Evolutionary conservation across 2,797 vertebrate species (phyloP).

Genomic region (Lacerta viridis): DNA sequence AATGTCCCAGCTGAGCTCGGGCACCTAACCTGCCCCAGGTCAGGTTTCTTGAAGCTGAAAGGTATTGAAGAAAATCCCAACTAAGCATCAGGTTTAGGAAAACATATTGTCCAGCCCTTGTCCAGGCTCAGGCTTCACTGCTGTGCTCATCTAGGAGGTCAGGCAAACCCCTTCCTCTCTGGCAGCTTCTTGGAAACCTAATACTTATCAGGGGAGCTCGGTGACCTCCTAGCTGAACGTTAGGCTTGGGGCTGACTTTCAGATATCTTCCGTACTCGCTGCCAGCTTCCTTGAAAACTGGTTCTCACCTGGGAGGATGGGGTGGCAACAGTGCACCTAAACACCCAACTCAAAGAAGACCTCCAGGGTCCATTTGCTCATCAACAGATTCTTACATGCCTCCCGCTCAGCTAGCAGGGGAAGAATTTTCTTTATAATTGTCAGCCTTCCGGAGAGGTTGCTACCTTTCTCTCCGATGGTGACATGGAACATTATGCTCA

Average conservation of each 20-base stretch:
- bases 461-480: too few species aligned
- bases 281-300: not conserved
- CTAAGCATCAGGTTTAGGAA: too few species aligned
- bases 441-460: too few species aligned
- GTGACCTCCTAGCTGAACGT: not conserved
- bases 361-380: too few species aligned
- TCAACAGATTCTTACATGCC: too few species aligned
- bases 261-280: too few species aligned
- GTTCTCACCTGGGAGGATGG: too few species aligned
- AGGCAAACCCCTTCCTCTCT: too few species aligned
- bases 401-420: not conserved
- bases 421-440: not conserved
- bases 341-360: not conserved
- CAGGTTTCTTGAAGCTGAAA: not conserved
- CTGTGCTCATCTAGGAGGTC: not conserved
- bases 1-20: not conserved
- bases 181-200: not conserved
- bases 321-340: not conserved
- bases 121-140: not conserved
- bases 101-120: too few species aligned
- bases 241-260: not conserved
- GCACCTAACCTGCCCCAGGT: too few species aligned
- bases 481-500: too few species aligned
- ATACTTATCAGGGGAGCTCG: not conserved
- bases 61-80: not conserved